phyloP scores from a whole-genome alignment of 2,113 vertebrate species.

The Scalopus aquaticus region DNA sequence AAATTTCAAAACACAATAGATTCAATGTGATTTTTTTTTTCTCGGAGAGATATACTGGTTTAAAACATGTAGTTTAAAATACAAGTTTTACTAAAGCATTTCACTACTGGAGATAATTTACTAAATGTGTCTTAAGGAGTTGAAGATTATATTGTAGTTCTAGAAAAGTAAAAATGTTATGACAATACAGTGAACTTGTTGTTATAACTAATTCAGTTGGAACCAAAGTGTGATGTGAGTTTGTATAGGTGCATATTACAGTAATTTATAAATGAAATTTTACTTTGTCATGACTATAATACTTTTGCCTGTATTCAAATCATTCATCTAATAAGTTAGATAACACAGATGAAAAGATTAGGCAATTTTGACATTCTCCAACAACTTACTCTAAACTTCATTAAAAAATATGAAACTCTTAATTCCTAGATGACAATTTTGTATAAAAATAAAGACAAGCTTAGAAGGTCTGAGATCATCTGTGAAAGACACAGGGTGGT shows the following conservation, averaged over 20 bases:
- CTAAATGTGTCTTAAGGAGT: not conserved
- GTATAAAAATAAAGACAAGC: slow-evolving; percentile 82
- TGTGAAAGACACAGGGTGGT: slow-evolving; percentile 81
- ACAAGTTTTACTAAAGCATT: not conserved
- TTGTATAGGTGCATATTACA: not conserved
- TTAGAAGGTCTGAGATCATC: slow-evolving; percentile 77
- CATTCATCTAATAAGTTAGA: slow-evolving; percentile 35
- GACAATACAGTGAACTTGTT: not conserved
- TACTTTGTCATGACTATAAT: slow-evolving; percentile 65
- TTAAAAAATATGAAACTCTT: slow-evolving; percentile 84
- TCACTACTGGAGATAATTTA: slow-evolving; percentile 14
- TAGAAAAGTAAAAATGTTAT: slow-evolving; percentile 41
- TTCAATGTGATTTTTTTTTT: not conserved
- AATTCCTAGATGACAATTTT: slow-evolving; percentile 85
- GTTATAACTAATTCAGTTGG: not conserved
- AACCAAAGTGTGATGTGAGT: not conserved
- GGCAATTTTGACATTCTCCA: slow-evolving; percentile 82
- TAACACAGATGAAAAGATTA: slow-evolving; percentile 78
- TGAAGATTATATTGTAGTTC: not conserved
- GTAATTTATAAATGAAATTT: slow-evolving; percentile 70
- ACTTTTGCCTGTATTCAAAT: slow-evolving; percentile 19
- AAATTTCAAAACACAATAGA: slow-evolving; percentile 50
- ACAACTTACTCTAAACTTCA: slow-evolving; percentile 84
- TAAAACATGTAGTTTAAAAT: slow-evolving; percentile 56
- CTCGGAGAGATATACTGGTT: slow-evolving; percentile 20